Evolutionary conservation across 2,888 invertebrate genomes (phyloP).

Genomic region (Cerastis rubricosa): DNA sequence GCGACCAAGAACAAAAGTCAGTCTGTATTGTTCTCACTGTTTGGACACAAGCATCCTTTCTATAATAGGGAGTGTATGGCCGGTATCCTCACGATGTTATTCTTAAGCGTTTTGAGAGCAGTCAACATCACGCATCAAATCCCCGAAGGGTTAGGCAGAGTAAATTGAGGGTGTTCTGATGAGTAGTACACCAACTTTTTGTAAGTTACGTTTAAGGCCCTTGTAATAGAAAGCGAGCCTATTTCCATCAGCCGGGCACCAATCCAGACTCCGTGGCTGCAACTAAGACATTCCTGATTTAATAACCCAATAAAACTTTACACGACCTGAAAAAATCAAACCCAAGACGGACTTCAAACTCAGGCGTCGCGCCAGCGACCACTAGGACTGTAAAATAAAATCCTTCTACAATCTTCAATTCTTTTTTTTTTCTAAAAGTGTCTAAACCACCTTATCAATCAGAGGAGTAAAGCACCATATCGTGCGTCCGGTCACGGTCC

Average conservation of each 20-base stretch:
- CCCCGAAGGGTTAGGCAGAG: no score
- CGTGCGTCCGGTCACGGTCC: conserved; percentile 61
- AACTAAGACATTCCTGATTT: neutral
- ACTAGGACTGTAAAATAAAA: neutral
- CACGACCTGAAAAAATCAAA: neutral
- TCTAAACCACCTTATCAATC: conserved; percentile 33
- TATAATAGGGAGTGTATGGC: no score
- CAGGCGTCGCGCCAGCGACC: neutral
- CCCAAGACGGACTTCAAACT: no score
- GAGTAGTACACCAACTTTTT: no score
- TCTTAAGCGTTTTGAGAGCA: no score
- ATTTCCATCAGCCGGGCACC: neutral
- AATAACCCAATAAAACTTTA: neutral
- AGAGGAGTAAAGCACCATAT: conserved; percentile 49
- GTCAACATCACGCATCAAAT: no score
- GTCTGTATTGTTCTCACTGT: no score
- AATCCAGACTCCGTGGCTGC: neutral
- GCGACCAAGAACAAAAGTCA: neutral
- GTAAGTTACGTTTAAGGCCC: neutral
- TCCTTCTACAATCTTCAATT: neutral
- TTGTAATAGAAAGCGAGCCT: neutral
- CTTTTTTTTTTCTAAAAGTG: neutral
- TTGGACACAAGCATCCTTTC: no score
- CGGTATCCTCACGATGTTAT: no score
- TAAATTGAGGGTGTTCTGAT: no score